A percentile compares a stretch with the other conserved stretches of the same genome.
phyloP scores from a whole-genome alignment of 2,797 vertebrate genomes.

The Hyperoplus immaculatus region DNA sequence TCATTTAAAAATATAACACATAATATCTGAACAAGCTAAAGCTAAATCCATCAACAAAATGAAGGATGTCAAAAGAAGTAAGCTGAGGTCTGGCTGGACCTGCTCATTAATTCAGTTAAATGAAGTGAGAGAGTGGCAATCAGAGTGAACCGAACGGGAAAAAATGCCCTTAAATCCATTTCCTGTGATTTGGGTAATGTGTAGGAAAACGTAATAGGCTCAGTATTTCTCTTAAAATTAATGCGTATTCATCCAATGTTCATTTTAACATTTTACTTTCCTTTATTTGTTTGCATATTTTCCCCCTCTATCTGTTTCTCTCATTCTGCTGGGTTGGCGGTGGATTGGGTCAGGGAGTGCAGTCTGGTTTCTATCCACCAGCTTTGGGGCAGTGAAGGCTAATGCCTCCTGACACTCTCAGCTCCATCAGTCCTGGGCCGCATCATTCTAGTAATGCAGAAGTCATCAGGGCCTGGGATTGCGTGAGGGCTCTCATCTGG shows the following conservation, averaged over 20 bases:
- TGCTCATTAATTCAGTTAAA: conserved; percentile 90
- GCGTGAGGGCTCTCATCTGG: conserved; percentile 83
- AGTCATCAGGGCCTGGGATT: conserved; percentile 77
- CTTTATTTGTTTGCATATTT: neutral
- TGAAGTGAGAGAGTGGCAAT: conserved; percentile 87
- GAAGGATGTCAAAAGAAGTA: conserved; percentile 55
- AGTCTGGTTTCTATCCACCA: conserved; percentile 75
- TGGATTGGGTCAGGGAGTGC: conserved; percentile 74
- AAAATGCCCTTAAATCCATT: conserved; percentile 78
- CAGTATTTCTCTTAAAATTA: conserved; percentile 22
- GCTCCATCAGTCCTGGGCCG: conserved; percentile 77
- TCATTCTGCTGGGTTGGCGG: conserved; percentile 74
- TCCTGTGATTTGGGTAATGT: conserved; percentile 79
- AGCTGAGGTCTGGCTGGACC: conserved; percentile 69
- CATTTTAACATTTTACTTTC: conserved; percentile 7
- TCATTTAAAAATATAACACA: conserved; percentile 29
- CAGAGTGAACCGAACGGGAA: conserved; percentile 79
- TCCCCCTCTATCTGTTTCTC: conserved; percentile 32
- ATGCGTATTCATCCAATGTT: conserved; percentile 6
- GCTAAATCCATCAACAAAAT: conserved; percentile 38
- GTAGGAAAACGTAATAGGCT: conserved; percentile 56
- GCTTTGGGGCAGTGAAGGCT: conserved; percentile 71
- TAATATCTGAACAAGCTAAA: conserved; percentile 40
- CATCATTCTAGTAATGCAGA: conserved; percentile 83
- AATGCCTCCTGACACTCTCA: conserved; percentile 82